Evolutionary conservation across 2,797 vertebrate species (phyloP).

Genomic region (Lemur catta): DNA sequence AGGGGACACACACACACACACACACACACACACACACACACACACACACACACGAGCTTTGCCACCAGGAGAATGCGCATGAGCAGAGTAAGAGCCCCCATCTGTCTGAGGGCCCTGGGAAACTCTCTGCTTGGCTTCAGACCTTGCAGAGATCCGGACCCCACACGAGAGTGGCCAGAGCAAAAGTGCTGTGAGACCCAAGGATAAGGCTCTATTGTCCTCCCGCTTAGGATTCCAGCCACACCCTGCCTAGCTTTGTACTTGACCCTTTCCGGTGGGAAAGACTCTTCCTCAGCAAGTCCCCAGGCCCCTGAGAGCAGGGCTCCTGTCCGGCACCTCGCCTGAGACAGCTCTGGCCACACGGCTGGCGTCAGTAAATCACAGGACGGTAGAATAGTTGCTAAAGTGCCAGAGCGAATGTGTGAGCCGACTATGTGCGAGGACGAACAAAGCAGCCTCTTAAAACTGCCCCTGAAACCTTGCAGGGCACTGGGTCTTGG

Average conservation of each 20-base stretch:
- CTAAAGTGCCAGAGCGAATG: neutral
- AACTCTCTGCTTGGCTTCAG: neutral
- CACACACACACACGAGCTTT: neutral
- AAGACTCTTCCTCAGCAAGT: neutral
- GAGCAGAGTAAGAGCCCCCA: too few relatives aligned
- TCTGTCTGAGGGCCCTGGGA: neutral
- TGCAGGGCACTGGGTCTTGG: accelerated
- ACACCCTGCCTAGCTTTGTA: neutral
- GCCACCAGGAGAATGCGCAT: neutral
- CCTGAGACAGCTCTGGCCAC: neutral
- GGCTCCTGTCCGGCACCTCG: neutral
- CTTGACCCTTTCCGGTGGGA: neutral
- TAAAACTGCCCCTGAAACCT: neutral
- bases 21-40: too few relatives aligned
- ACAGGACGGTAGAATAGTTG: neutral
- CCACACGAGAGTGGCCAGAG: neutral
- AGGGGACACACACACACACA: neutral
- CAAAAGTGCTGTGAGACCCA: neutral
- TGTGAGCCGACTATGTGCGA: neutral
- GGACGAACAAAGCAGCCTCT: neutral
- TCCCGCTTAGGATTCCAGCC: neutral
- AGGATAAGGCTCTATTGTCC: neutral
- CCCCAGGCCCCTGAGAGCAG: neutral
- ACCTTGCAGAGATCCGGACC: neutral
- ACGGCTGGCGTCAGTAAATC: neutral